phyloP scores from a whole-genome alignment of 2,797 vertebrate genomes.

The Bradypus variegatus region DNA sequence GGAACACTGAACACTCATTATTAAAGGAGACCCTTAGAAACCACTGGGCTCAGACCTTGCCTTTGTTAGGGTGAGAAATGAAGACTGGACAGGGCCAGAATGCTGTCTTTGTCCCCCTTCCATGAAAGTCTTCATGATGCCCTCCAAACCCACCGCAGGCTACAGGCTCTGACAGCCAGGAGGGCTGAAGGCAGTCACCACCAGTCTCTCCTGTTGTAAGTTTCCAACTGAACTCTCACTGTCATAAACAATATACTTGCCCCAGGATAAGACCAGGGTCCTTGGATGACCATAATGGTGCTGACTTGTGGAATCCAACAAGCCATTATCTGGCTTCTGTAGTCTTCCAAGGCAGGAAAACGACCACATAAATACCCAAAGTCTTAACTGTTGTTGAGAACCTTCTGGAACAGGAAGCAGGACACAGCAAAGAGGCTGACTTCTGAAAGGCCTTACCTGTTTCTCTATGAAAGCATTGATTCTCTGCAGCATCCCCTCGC shows the following conservation, averaged over 20 bases:
- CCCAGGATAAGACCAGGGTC: background rate
- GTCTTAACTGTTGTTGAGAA: background rate
- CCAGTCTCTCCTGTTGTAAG: background rate
- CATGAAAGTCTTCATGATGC: background rate
- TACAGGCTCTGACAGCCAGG: background rate
- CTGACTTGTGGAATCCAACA: background rate
- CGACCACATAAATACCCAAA: background rate
- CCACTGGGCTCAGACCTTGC: background rate
- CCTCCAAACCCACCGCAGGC: background rate
- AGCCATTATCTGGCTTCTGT: background rate
- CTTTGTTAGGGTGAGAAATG: background rate
- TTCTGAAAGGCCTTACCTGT: constrained; percentile 77
- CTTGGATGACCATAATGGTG: background rate
- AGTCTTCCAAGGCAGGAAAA: constrained; percentile 20
- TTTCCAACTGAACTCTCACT: background rate
- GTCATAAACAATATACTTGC: background rate
- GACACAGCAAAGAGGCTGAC: rapidly evolving
- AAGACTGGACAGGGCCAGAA: background rate
- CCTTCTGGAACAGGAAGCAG: background rate
- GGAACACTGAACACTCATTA: background rate
- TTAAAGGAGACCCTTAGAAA: constrained; percentile 4
- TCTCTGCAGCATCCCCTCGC: constrained; percentile 97
- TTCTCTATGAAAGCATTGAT: constrained; percentile 95
- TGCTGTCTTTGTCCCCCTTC: rapidly evolving
- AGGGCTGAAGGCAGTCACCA: background rate